phyloP scores from a whole-genome alignment of 1,140 invertebrate species.

The Drosophila setifemur region DNA sequence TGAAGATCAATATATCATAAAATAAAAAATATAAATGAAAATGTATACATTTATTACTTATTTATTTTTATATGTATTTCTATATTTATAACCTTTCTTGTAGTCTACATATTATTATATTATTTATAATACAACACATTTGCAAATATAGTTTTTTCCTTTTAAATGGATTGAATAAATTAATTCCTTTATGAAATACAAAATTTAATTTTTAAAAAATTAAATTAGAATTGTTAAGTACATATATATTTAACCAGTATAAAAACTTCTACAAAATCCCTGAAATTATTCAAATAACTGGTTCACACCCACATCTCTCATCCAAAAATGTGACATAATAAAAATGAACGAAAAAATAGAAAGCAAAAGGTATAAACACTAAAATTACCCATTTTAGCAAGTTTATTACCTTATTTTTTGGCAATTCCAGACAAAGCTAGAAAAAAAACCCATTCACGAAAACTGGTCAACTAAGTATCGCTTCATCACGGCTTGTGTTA shows the following conservation, averaged over 20 bases:
- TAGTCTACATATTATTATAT: too few species aligned
- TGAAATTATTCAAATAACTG: conserved; percentile 15
- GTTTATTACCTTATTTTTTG: conserved; percentile 25
- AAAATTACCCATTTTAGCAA: conserved; percentile 43
- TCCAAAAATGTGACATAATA: conserved; percentile 30
- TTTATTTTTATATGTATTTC: too few species aligned
- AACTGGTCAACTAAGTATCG: conserved; percentile 19
- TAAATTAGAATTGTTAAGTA: neutral
- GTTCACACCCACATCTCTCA: conserved; percentile 6
- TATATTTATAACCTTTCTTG: too few species aligned
- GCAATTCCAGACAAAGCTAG: conserved; percentile 17
- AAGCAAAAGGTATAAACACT: neutral
- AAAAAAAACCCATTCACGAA: conserved; percentile 39
- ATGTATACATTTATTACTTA: too few species aligned
- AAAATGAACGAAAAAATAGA: neutral
- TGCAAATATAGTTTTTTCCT: too few species aligned
- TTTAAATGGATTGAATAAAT: too few species aligned
- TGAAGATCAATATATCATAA: too few species aligned
- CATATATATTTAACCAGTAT: too few species aligned
- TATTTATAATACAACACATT: too few species aligned
- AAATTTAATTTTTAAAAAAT: too few species aligned
- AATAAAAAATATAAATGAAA: too few species aligned
- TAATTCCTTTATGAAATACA: too few species aligned
- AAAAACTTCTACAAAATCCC: neutral
- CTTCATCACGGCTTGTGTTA: conserved; percentile 24